phyloP scores from a whole-genome alignment of 2,113 vertebrate genomes.

The Calidris pugnax region DNA sequence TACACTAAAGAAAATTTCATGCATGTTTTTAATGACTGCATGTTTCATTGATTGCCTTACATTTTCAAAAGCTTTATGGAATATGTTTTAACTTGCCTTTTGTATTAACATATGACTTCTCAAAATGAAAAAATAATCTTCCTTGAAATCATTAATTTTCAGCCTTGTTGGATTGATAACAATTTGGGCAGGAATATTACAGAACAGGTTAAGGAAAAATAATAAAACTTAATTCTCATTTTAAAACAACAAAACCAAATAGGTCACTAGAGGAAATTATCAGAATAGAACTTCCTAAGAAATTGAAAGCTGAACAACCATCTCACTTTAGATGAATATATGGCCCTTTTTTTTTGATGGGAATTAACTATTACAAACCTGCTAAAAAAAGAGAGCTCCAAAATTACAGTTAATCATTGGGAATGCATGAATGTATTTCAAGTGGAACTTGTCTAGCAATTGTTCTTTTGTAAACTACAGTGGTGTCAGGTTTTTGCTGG shows the following conservation, averaged over 20 bases:
- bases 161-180: not conserved
- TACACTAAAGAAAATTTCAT: not conserved
- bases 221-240: not conserved
- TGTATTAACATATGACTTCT: not conserved
- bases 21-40: not conserved
- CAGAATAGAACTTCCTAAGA: not conserved
- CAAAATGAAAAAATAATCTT: not conserved
- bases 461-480: conserved; percentile 55
- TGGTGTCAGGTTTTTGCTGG: conserved; percentile 73
- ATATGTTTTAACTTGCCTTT: not conserved
- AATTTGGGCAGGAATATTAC: not conserved
- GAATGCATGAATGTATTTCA: conserved; percentile 16
- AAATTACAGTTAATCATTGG: conserved; percentile 22
- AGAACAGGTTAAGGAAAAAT: not conserved
- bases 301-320: not conserved
- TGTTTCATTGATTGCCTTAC: not conserved
- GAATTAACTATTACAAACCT: not conserved
- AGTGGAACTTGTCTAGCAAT: conserved; percentile 39
- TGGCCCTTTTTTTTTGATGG: not conserved
- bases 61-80: not conserved
- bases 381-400: not conserved
- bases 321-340: not conserved
- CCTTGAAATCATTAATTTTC: not conserved
- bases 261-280: not conserved
- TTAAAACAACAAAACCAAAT: not conserved